Base-by-base conservation (phyloP, 2,797 vertebrate genomes). In the Cryptoblepharus egeriae region DNA sequence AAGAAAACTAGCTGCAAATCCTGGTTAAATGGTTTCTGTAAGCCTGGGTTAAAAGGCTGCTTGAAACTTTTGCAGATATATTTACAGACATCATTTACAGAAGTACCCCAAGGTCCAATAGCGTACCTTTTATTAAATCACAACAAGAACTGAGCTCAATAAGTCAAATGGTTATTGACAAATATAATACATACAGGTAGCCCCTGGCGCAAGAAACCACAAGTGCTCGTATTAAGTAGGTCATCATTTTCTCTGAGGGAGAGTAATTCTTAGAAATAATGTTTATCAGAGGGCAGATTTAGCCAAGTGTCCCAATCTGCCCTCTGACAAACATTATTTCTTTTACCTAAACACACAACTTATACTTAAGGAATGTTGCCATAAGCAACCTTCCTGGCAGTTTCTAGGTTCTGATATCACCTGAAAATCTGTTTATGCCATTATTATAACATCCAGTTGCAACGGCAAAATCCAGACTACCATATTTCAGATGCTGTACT, bases 391-490 rank as follows among this genome's bases (percentile, higher is more conserved):
- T 55, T 42, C 24, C 67, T 52, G 8, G 5, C 28, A 15, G 28
- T 60, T 79, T 70, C 28, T 79, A 28, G 30, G 10, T 70, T 52
- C 35, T 58, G 24, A 4, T 24, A 11, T 20, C 15, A 58, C 28
- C 52, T 60, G 16, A 15, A 70, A 28, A 42, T 77, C 13, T 13
- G n/a, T 65, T 49, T 76, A 5, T 22, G 9, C 45, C 45, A 49
- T 49, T 49, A 9, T 49, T 77, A 28, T 3, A 3, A 32, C 61
- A 80, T 77, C 85, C 68, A 81, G 65, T 32, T 69, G 12, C 45
- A 61, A 71, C 20, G 86, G 77, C 67, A 81, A 80, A 90, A 82
- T 22, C 30, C 24, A 78, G 70, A 75, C 65, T 85, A 52, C 28
- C n/a, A 57, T 73, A 86, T 88, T 75, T 64, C 80, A 68, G 39